These are phyloP conservation scores for Apis laboriosa DNA, from an alignment of 1,140 invertebrate genomes.

Conservation along the genomic window DNA sequence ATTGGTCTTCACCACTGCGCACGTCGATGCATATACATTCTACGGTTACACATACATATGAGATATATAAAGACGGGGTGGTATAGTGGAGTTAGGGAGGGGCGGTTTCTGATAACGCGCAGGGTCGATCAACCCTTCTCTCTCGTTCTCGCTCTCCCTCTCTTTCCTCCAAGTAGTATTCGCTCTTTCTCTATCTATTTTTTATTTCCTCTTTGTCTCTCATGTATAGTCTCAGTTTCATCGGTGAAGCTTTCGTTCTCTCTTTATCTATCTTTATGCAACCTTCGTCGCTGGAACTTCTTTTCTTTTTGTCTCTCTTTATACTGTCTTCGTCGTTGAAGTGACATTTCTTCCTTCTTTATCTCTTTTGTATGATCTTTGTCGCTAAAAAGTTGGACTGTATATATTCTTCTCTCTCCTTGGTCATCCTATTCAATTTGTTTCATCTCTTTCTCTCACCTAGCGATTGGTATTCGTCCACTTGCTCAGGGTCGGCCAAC, in stretches of 20 bases:
- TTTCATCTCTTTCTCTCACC: conserved; percentile 37
- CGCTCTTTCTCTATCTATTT: conserved; percentile 34
- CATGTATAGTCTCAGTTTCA: neutral
- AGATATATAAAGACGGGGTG: conserved; percentile 64
- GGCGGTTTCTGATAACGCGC: conserved; percentile 75
- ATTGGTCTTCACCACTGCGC: conserved; percentile 46
- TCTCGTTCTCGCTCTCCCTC: conserved; percentile 31
- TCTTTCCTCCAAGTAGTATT: conserved; percentile 12
- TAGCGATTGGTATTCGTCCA: neutral
- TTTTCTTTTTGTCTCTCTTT: neutral
- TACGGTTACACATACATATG: conserved; percentile 35
- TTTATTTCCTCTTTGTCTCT: neutral
- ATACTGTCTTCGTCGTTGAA: too few relatives aligned
- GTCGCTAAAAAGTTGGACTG: too few relatives aligned
- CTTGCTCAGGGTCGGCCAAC: conserved; percentile 52
- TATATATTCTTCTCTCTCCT: neutral
- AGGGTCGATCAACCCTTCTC: conserved; percentile 75
- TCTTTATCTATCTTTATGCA: neutral
- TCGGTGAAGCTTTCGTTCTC: neutral
- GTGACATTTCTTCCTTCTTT: neutral
- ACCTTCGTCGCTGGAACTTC: neutral
- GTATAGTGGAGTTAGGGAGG: conserved; percentile 63
- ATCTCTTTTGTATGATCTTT: neutral
- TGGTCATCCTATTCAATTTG: neutral
- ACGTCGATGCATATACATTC: conserved; percentile 40